Evolutionary conservation across 2,113 vertebrate species (phyloP).

Genomic region (Mobula birostris): DNA sequence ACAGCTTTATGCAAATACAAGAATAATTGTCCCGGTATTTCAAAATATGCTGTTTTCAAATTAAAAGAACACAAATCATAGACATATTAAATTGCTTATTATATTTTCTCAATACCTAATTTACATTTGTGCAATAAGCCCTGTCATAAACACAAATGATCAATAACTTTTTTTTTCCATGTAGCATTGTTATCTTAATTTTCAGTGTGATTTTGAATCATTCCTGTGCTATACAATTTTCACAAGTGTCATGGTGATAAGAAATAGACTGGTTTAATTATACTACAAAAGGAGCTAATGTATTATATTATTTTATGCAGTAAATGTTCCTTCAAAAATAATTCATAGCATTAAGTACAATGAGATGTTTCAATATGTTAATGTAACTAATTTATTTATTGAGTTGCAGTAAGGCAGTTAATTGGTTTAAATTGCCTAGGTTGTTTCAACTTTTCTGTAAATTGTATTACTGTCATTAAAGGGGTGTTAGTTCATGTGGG

Average conservation of each 20-base stretch:
- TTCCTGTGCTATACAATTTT: not conserved
- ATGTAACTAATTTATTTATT: slow-evolving; percentile 7
- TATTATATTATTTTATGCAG: not conserved
- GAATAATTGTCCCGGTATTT: not conserved
- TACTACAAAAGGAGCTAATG: not conserved
- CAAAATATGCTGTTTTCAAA: not conserved
- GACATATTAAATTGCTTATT: not conserved
- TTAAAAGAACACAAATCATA: not conserved
- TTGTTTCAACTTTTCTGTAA: not conserved
- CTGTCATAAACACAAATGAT: not conserved
- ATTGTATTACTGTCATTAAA: slow-evolving; percentile 2
- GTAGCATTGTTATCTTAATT: not conserved
- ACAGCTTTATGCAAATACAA: slow-evolving; percentile 8
- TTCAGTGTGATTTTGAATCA: not conserved
- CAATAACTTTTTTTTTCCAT: not conserved
- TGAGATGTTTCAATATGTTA: slow-evolving; percentile 14
- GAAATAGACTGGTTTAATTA: not conserved
- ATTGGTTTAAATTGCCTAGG: not conserved
- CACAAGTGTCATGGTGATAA: not conserved
- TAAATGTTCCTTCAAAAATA: not conserved
- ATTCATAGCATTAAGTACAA: not conserved
- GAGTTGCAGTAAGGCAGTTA: not conserved
- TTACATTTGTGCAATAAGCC: not conserved
- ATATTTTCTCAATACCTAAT: not conserved
- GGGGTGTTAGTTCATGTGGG: not conserved